phyloP scores from a whole-genome alignment of 2,888 invertebrate species.

The Macrosoma leucophasiata region DNA sequence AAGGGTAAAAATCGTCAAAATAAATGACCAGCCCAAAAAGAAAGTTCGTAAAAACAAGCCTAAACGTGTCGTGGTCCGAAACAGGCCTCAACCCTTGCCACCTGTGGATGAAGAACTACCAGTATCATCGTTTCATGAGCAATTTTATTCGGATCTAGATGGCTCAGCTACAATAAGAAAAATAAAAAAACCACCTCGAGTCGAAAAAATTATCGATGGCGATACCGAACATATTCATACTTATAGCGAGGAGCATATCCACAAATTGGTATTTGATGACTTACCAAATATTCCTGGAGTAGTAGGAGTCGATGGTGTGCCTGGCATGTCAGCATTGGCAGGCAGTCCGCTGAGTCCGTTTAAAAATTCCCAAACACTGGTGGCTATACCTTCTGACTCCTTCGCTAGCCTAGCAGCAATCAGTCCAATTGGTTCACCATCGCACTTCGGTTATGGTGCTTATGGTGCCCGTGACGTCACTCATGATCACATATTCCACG shows the following conservation, averaged over 20 bases:
- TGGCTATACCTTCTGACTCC: conserved; percentile 44
- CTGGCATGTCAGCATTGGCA: conserved; percentile 40
- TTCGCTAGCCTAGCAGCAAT: conserved; percentile 40
- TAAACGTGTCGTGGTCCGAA: conserved; percentile 46
- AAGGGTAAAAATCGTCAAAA: conserved; percentile 57
- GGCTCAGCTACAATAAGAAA: conserved; percentile 61
- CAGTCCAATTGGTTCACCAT: conserved; percentile 51
- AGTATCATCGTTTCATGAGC: conserved; percentile 62
- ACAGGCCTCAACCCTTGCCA: conserved; percentile 29
- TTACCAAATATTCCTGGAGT: conserved; percentile 38
- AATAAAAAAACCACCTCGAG: conserved; percentile 62
- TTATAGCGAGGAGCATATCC: conserved; percentile 69
- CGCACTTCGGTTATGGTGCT: conserved; percentile 57
- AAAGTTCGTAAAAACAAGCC: conserved; percentile 55
- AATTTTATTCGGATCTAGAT: conserved; percentile 67
- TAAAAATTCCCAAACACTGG: conserved; percentile 42
- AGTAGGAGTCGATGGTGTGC: conserved; percentile 40
- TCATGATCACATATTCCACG: conserved; percentile 68
- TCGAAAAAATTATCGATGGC: conserved; percentile 71
- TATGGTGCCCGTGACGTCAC: conserved; percentile 69
- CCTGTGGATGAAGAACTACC: conserved; percentile 53
- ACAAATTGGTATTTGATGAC: conserved; percentile 58
- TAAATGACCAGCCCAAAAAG: conserved; percentile 52
- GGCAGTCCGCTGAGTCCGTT: conserved; percentile 44
- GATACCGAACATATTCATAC: conserved; percentile 72